Conservation (phyloP, 2,888 invertebrate genomes). For the Drosophila mulleri region DNA sequence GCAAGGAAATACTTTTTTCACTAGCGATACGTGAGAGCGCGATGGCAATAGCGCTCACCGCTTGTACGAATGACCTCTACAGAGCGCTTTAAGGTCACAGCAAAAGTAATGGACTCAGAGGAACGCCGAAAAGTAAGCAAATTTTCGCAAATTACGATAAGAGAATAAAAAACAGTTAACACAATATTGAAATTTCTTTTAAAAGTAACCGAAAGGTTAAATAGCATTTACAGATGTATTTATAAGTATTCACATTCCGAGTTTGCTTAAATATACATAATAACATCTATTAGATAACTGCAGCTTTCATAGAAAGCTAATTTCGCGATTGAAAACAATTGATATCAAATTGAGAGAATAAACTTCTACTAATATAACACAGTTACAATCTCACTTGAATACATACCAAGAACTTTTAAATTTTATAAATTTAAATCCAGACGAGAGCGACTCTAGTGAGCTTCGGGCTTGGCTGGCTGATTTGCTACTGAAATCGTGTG, state of each 20-base stretch:
- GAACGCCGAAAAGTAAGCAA: conserved; percentile 28
- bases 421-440: conserved; percentile 62
- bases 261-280: conserved; percentile 1
- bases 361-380: conserved; percentile 25
- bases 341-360: conserved; percentile 12
- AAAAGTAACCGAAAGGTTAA: conserved; percentile 2
- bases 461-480: conserved; percentile 70
- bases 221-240: conserved; percentile 6
- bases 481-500: conserved; percentile 63
- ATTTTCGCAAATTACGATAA: conserved; percentile 14
- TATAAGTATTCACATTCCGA: not conserved
- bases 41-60: conserved; percentile 24
- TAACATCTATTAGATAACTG: conserved; percentile 65
- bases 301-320: conserved; percentile 1
- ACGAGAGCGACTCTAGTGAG: conserved; percentile 55
- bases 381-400: conserved; percentile 32
- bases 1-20: conserved; percentile 14
- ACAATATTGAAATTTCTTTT: not conserved
- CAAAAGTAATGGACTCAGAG: conserved; percentile 37
- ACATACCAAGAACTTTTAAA: conserved; percentile 71
- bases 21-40: conserved; percentile 24
- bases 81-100: conserved; percentile 73
- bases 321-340: conserved; percentile 9
- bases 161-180: conserved; percentile 3
- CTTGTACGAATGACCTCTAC: conserved; percentile 78